Evolutionary conservation across 1,140 invertebrate species (phyloP).

Genomic region (Lineus longissimus): DNA sequence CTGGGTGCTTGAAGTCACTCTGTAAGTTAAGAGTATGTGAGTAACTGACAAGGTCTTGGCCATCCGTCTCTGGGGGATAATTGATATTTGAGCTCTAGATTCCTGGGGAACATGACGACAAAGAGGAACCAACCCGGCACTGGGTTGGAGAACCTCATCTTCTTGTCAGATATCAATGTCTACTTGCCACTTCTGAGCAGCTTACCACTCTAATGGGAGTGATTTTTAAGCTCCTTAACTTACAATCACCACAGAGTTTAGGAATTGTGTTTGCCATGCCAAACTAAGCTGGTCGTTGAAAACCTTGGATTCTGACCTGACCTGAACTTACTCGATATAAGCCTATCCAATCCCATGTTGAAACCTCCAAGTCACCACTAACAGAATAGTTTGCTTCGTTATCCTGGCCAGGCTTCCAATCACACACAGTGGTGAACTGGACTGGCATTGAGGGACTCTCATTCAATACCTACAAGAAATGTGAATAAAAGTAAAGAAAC

Average conservation of each 20-base stretch:
- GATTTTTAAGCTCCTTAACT: too few species aligned
- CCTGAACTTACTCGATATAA: slow-evolving; percentile 67
- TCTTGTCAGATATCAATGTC: not conserved
- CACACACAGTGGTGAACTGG: slow-evolving; percentile 63
- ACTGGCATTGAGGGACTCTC: slow-evolving; percentile 65
- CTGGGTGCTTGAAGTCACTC: slow-evolving; percentile 72
- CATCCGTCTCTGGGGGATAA: too few species aligned
- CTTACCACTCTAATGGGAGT: too few species aligned
- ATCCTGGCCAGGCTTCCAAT: slow-evolving; percentile 67
- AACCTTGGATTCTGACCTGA: too few species aligned
- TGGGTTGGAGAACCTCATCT: not conserved
- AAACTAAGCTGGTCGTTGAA: too few species aligned
- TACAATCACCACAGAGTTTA: too few species aligned
- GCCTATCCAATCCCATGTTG: slow-evolving; percentile 76
- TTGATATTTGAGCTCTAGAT: not conserved
- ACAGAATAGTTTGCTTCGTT: slow-evolving; percentile 64
- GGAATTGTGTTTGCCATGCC: too few species aligned
- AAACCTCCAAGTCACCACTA: slow-evolving; percentile 41
- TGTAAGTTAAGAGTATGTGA: slow-evolving; percentile 37
- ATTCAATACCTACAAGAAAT: slow-evolving; percentile 63
- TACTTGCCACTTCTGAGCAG: not conserved
- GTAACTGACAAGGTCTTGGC: too few species aligned
- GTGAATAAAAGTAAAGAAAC: too few species aligned
- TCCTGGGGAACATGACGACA: not conserved
- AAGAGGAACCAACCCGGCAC: too few species aligned